phyloP scores from a whole-genome alignment of 1,140 invertebrate genomes.

The Drosophila bocqueti region DNA sequence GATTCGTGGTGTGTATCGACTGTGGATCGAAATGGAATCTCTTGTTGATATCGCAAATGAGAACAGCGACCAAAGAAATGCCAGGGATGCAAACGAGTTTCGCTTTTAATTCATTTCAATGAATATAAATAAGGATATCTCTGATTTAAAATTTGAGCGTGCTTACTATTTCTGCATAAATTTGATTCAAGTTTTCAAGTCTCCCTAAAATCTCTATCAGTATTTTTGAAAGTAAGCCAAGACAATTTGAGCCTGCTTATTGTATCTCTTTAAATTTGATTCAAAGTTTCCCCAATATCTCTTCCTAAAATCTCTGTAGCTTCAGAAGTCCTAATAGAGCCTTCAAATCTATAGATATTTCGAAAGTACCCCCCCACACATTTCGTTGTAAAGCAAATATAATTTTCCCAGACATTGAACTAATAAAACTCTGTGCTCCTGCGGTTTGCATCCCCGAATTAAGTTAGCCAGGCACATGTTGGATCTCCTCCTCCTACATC shows the following conservation, averaged over 20 bases:
- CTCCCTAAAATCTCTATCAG: background rate
- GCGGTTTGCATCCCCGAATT: conserved; percentile 29
- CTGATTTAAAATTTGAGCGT: background rate
- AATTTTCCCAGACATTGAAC: background rate
- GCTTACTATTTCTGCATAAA: background rate
- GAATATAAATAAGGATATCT: background rate
- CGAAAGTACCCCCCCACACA: background rate
- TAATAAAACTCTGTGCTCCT: conserved; percentile 1
- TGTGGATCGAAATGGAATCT: conserved; percentile 80
- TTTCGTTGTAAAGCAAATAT: conserved; percentile 9
- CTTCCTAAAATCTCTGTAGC: background rate
- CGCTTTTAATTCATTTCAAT: background rate
- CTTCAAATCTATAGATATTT: background rate
- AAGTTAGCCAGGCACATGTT: conserved; percentile 60
- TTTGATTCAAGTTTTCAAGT: background rate
- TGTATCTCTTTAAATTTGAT: background rate
- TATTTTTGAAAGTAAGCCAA: background rate
- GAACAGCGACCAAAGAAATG: conserved; percentile 62
- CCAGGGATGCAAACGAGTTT: conserved; percentile 29
- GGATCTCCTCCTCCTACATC: conserved; percentile 30
- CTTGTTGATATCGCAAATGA: conserved; percentile 85
- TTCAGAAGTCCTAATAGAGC: background rate
- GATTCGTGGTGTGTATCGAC: conserved; percentile 60
- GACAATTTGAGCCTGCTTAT: background rate
- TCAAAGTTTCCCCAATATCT: background rate